These are phyloP conservation scores for Melanargia galathea DNA, from an alignment of 2,888 invertebrate genomes.

Conservation along the genomic window DNA sequence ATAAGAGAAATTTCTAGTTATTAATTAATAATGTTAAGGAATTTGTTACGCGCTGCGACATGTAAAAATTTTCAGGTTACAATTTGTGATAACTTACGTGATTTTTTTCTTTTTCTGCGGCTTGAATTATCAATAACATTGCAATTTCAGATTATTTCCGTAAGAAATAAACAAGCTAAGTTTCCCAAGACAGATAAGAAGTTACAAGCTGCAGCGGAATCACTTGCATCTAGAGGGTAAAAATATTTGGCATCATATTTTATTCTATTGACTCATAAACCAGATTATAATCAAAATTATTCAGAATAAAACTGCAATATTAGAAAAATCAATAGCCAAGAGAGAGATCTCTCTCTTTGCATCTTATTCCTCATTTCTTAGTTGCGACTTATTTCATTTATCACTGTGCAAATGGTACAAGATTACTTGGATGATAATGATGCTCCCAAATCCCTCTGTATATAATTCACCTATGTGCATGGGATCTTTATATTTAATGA, in stretches of 20 bases:
- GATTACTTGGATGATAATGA: no score
- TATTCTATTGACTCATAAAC: not conserved
- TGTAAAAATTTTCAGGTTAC: conserved; percentile 65
- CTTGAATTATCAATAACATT: not conserved
- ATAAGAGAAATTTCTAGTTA: not conserved
- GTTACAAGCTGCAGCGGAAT: conserved; percentile 81
- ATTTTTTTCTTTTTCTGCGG: conserved; percentile 1
- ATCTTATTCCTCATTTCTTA: conserved; percentile 14
- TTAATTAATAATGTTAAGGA: conserved; percentile 47
- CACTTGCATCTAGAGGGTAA: conserved; percentile 87
- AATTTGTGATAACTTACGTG: conserved; percentile 14
- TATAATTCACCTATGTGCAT: no score
- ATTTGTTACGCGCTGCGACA: conserved; percentile 50
- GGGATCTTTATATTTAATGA: no score
- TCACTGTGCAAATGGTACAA: no score
- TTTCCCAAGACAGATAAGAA: conserved; percentile 72
- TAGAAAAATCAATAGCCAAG: not conserved
- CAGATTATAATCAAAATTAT: not conserved
- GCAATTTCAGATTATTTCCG: conserved; percentile 53
- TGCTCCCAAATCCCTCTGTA: no score
- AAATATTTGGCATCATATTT: not conserved
- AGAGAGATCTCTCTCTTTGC: not conserved
- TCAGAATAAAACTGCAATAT: not conserved
- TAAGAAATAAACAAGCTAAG: conserved; percentile 63
- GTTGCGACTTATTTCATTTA: no score